A percentile compares a stretch with the other conserved stretches of the same genome.
Conservation (phyloP, 2,888 invertebrate genomes). For the Archips xylosteana region DNA sequence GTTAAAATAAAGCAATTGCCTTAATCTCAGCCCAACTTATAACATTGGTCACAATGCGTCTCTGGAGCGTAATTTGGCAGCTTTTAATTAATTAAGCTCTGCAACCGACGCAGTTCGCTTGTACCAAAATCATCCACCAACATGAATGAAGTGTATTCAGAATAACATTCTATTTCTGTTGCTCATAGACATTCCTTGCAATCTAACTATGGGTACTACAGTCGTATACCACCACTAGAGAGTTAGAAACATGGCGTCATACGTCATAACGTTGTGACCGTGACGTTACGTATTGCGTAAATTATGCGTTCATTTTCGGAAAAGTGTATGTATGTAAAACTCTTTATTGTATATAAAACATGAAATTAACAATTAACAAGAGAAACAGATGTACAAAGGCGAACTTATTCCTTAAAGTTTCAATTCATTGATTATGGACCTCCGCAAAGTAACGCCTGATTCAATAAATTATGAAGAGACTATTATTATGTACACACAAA, state of each 20-base stretch:
- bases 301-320: not conserved
- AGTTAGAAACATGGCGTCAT: not conserved
- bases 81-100: slow-evolving; percentile 1
- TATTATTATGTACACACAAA: not conserved
- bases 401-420: too few relatives aligned
- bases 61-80: slow-evolving; percentile 11
- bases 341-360: too few relatives aligned
- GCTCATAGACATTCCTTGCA: slow-evolving; percentile 41
- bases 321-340: not conserved
- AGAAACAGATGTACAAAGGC: too few relatives aligned
- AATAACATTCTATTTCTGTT: slow-evolving; percentile 33
- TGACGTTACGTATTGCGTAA: not conserved
- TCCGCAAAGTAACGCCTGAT: too few relatives aligned
- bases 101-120: not conserved
- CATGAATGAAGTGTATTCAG: slow-evolving; percentile 27
- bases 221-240: not conserved
- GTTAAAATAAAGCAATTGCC: not conserved
- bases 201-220: not conserved
- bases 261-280: not conserved
- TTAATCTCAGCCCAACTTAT: not conserved
- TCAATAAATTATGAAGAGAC: too few relatives aligned
- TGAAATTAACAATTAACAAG: too few relatives aligned
- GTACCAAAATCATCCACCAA: slow-evolving; percentile 6
- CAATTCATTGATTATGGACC: too few relatives aligned
- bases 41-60: slow-evolving; percentile 11